Evolutionary conservation across 2,888 invertebrate genomes (phyloP), one percentile per base, ranked within the genome.

Genomic region (Rosalia funebris): DNA sequence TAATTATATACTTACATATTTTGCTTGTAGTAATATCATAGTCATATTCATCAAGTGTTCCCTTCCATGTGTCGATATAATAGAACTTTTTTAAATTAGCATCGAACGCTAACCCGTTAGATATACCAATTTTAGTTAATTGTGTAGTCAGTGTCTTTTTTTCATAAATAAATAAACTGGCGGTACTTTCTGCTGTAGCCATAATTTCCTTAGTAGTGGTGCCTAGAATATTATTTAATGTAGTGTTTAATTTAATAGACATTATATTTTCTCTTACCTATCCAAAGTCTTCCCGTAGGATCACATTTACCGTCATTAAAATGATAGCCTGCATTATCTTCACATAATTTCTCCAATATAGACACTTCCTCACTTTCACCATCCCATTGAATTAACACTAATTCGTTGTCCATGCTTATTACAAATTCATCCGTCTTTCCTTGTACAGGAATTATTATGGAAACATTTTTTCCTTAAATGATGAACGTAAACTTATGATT

Each of bases 261-360:
- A n/a, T n/a, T n/a, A n/a, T n/a, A n/a, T n/a, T n/a, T n/a, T n/a
- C n/a, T 11, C 32, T 52, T 75, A 70, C 79, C 79, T 64, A 66
- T 65, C 84, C 90, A 92, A 44, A 93, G 82, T 56, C 91, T 83
- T 10, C 93, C 93, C 1, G 81, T 78, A 9, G 89, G 87, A 77
- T 93, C 93, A 36, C 90, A 89, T 80, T 93, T 93, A 32, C 88
- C 93, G 74, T 93, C 93, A 71, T 93, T 93, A 74, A 92, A 85
- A 72, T 90, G 84, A 76, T 90, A 90, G 2, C 71, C 79, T 1
- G 77, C 69, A 31, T 81, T 66, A 39, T 68, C 87, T 72, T 88
- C 88, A 1, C 90, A 86, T 1, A 90, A 68, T 11, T 78, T 78
- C 37, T 83, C 80, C 0, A 86, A 72, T 5, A 85, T 81, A 20